Conservation (phyloP, 37 sponge, comb jelly and placozoan genomes). For the Tethya wilhelma region DNA sequence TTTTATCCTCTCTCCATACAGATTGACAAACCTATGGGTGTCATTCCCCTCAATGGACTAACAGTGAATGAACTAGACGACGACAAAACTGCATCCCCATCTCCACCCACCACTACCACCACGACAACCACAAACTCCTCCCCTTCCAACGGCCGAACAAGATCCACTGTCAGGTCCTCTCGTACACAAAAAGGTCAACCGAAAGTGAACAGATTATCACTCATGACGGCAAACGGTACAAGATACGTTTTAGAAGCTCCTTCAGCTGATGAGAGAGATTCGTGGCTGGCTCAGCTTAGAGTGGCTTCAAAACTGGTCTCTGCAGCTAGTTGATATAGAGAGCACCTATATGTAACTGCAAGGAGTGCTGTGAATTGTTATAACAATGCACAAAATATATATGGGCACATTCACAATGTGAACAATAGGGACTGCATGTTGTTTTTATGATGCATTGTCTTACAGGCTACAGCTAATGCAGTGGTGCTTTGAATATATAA, state of each 20-base stretch:
- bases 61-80: conserved; percentile 29
- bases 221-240: conserved; percentile 42
- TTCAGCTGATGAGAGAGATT: conserved; percentile 30
- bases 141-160: not conserved
- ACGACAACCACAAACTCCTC: not conserved
- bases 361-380: too few species aligned
- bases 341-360: too few species aligned
- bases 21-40: conserved; percentile 21
- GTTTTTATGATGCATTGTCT: too few species aligned
- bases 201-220: conserved; percentile 21
- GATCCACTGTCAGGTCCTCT: not conserved
- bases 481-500: too few species aligned
- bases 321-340: too few species aligned
- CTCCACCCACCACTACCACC: not conserved
- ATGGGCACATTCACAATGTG: too few species aligned
- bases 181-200: not conserved
- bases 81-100: not conserved
- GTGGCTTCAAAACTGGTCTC: conserved; percentile 14
- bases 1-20: not conserved
- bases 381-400: too few species aligned
- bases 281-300: conserved; percentile 41
- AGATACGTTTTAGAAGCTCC: conserved; percentile 30
- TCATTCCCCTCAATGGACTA: conserved; percentile 41
- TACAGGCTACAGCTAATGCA: too few species aligned
- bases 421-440: too few species aligned